A percentile compares a stretch with the other conserved stretches of the same genome.
phyloP scores from a whole-genome alignment of 2,113 vertebrate genomes.

The Balaeniceps rex region DNA sequence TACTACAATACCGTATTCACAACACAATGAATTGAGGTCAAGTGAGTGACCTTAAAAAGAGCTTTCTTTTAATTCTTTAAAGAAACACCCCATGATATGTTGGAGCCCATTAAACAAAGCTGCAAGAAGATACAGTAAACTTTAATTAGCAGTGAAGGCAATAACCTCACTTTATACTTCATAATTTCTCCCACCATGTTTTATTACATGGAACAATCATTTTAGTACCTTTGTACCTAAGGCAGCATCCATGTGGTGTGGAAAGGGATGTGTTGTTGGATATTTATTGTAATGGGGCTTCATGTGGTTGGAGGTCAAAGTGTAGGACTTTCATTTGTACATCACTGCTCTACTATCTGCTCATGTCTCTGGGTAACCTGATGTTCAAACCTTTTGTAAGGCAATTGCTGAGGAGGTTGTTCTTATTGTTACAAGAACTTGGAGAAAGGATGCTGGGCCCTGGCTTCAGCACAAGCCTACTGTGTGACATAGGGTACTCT shows the following conservation, averaged over 20 bases:
- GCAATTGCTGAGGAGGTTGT: conserved; percentile 69
- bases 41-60: conserved; percentile 67
- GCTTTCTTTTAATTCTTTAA: conserved; percentile 69
- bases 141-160: conserved; percentile 69
- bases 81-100: conserved; percentile 60
- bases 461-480: conserved; percentile 40
- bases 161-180: conserved; percentile 67
- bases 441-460: conserved; percentile 62
- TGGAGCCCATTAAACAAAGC: conserved; percentile 67
- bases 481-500: conserved; percentile 22
- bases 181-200: conserved; percentile 67
- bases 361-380: conserved; percentile 65
- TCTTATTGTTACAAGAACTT: conserved; percentile 56
- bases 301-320: conserved; percentile 68
- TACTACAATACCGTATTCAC: conserved; percentile 61
- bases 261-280: conserved; percentile 65
- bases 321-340: conserved; percentile 69
- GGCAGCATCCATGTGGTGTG: conserved; percentile 63
- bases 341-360: conserved; percentile 64
- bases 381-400: conserved; percentile 68
- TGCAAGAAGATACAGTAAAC: conserved; percentile 68
- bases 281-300: conserved; percentile 70
- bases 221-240: conserved; percentile 70
- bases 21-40: conserved; percentile 66
- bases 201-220: conserved; percentile 65